Conservation (phyloP, 1,140 invertebrate species). For the Dreissena polymorpha region DNA sequence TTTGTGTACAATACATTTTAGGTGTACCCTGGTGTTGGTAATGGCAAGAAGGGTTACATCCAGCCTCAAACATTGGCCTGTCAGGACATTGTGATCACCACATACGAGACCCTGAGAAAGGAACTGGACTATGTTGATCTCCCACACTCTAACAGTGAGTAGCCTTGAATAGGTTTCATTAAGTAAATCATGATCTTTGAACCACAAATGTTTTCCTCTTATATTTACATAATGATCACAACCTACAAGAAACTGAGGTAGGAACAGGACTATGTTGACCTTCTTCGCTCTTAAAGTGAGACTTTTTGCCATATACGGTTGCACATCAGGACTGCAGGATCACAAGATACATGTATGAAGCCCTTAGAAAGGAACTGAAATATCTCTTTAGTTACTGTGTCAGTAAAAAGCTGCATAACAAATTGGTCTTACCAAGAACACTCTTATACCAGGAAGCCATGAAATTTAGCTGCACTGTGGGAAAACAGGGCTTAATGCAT, state of each 20-base stretch:
- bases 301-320: too few relatives aligned
- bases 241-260: constrained; percentile 85
- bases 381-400: too few relatives aligned
- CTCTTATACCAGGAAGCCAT: too few relatives aligned
- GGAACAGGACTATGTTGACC: constrained; percentile 84
- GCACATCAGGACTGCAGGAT: too few relatives aligned
- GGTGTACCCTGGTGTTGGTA: constrained; percentile 59
- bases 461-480: too few relatives aligned
- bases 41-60: constrained; percentile 83
- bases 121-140: constrained; percentile 84
- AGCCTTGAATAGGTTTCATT: neutral
- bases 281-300: constrained; percentile 81
- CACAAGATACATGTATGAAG: too few relatives aligned
- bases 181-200: neutral
- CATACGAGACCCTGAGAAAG: constrained; percentile 84
- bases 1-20: too few relatives aligned
- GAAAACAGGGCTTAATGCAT: too few relatives aligned
- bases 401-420: too few relatives aligned
- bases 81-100: constrained; percentile 89
- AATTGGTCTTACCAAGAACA: too few relatives aligned
- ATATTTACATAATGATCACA: constrained; percentile 85
- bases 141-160: constrained; percentile 80
- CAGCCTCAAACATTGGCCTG: constrained; percentile 84
- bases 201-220: too few relatives aligned
- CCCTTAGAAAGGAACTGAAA: too few relatives aligned